phyloP scores from a whole-genome alignment of 1,140 invertebrate genomes.

The Daktulosphaira vitifoliae region DNA sequence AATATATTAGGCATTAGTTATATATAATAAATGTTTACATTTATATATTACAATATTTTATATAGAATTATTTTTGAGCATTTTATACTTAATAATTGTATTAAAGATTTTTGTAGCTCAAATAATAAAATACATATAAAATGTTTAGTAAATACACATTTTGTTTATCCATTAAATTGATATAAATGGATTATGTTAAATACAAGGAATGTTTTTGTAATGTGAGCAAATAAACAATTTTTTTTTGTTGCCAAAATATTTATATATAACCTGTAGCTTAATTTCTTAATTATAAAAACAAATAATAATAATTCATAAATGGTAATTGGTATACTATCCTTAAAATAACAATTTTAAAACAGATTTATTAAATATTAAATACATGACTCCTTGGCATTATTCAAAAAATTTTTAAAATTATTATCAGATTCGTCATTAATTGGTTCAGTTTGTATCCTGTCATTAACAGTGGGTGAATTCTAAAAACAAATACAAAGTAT shows the following conservation, averaged over 20 bases:
- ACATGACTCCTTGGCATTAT: slow-evolving; percentile 26
- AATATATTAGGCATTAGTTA: no score
- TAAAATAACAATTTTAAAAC: slow-evolving; percentile 15
- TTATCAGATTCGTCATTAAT: slow-evolving; percentile 3
- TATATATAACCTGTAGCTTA: not conserved
- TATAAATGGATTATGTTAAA: slow-evolving; percentile 8
- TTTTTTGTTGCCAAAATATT: slow-evolving; percentile 20
- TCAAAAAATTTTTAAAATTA: slow-evolving; percentile 19
- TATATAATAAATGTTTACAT: no score
- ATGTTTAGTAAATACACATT: slow-evolving; percentile 13
- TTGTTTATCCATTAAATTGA: not conserved
- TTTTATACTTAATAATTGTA: not conserved
- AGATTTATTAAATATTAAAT: slow-evolving; percentile 17
- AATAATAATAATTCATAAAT: slow-evolving; percentile 30
- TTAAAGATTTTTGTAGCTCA: not conserved
- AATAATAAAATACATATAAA: slow-evolving; percentile 1
- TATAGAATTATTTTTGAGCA: slow-evolving; percentile 17
- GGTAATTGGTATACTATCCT: slow-evolving; percentile 8
- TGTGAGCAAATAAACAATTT: slow-evolving; percentile 30
- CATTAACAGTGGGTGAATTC: slow-evolving; percentile 26
- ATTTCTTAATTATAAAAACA: slow-evolving; percentile 21
- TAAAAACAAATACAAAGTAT: not conserved
- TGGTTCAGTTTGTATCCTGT: not conserved
- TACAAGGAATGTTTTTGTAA: slow-evolving; percentile 27
- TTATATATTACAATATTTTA: slow-evolving; percentile 7